Conservation (phyloP, 2,888 invertebrate species). For the Diaprepes abbreviatus region DNA sequence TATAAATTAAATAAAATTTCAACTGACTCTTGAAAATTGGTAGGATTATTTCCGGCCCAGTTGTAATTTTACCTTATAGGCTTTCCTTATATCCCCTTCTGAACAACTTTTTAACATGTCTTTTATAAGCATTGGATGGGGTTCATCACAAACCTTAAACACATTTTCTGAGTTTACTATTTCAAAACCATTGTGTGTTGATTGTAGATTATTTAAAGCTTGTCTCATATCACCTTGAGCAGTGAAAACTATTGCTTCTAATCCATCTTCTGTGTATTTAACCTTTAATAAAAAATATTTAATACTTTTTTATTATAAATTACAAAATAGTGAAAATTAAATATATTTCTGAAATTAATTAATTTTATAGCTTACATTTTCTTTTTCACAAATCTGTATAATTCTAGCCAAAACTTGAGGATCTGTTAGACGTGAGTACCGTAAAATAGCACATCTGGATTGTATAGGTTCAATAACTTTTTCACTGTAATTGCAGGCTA, state of each 20-base stretch:
- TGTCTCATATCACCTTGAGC: constrained; percentile 99
- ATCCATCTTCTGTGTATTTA: constrained; percentile 90
- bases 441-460: constrained; percentile 96
- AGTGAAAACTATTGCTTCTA: constrained; percentile 97
- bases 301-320: no score
- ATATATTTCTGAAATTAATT: no score
- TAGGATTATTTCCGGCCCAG: no score
- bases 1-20: no score
- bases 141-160: constrained; percentile 99
- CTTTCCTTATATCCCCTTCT: constrained; percentile 85
- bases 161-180: constrained; percentile 94
- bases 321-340: no score
- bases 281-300: constrained; percentile 67
- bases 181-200: constrained; percentile 92
- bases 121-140: constrained; percentile 94
- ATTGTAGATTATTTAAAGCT: constrained; percentile 97
- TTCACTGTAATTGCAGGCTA: constrained; percentile 98
- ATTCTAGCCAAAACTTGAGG: constrained; percentile 89
- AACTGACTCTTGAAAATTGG: no score
- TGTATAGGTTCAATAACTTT: constrained; percentile 99
- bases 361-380: constrained; percentile 73
- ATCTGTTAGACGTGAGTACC: constrained; percentile 92
- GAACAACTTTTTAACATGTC: constrained; percentile 91
- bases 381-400: constrained; percentile 80
- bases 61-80: constrained; percentile 75